Percentiles rank a stretch among this genome's conserved stretches.
phyloP scores from a whole-genome alignment of 2,888 invertebrate genomes.

The Tipula confusa region DNA sequence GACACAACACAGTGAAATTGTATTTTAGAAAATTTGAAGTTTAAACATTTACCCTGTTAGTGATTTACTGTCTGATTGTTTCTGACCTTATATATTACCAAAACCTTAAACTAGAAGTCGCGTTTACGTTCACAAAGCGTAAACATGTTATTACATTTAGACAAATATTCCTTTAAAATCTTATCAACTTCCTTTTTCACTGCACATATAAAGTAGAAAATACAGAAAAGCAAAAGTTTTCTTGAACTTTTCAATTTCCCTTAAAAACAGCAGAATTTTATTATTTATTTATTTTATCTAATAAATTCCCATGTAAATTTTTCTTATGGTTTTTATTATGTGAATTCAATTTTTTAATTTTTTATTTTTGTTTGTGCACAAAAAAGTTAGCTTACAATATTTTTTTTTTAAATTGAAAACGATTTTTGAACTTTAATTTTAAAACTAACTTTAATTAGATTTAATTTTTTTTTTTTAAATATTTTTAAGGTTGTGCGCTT shows the following conservation, averaged over 20 bases:
- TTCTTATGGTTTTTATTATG: neutral
- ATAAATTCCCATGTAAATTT: constrained; percentile 21
- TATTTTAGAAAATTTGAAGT: no score
- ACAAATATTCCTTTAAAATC: neutral
- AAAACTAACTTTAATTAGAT: constrained; percentile 12
- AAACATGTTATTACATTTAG: no score
- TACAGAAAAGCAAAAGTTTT: neutral
- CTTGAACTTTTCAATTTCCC: neutral
- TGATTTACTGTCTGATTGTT: no score
- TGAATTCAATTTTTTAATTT: constrained; percentile 8
- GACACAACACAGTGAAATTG: no score
- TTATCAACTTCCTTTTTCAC: neutral
- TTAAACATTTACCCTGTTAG: no score
- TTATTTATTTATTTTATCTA: neutral
- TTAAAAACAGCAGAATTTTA: neutral
- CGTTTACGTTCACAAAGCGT: no score
- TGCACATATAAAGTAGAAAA: no score
- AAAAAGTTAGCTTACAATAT: neutral
- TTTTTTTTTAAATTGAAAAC: neutral
- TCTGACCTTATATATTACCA: no score
- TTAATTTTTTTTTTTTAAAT: neutral
- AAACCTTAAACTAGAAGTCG: no score
- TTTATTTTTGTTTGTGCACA: neutral
- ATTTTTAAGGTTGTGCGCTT: neutral
- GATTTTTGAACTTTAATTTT: constrained; percentile 25